These are phyloP conservation scores for Catocala nupta DNA, from an alignment of 2,888 invertebrate genomes.

Conservation along the genomic window DNA sequence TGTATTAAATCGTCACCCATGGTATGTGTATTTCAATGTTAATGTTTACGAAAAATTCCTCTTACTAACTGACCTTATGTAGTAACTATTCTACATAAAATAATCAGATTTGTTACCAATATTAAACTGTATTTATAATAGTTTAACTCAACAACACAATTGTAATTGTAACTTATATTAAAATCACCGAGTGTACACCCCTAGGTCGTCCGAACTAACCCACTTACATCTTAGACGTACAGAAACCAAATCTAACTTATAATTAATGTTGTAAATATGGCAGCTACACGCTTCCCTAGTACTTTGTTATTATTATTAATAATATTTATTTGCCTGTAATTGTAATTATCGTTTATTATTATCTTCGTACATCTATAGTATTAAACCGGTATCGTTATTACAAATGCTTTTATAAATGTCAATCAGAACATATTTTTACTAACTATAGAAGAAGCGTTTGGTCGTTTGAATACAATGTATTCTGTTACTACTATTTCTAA, in stretches of 20 bases:
- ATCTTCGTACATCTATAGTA: conserved; percentile 37
- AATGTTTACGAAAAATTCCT: conserved; percentile 25
- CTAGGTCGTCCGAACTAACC: too few relatives aligned
- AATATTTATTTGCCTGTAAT: conserved; percentile 48
- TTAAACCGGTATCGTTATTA: conserved; percentile 41
- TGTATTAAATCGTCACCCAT: neutral
- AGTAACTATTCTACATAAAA: conserved; percentile 24
- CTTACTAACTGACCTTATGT: conserved; percentile 37
- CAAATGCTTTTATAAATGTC: conserved; percentile 21
- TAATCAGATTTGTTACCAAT: conserved; percentile 48
- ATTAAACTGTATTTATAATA: conserved; percentile 16
- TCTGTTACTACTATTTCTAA: conserved; percentile 22
- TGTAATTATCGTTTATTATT: conserved; percentile 38
- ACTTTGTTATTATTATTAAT: conserved; percentile 52
- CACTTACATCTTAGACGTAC: conserved; percentile 15
- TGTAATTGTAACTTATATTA: conserved; percentile 12
- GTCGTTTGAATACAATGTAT: conserved; percentile 50
- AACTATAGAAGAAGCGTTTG: conserved; percentile 19
- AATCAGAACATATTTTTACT: conserved; percentile 29
- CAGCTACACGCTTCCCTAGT: conserved; percentile 61
- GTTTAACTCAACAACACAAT: conserved; percentile 1
- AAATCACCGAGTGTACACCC: too few relatives aligned
- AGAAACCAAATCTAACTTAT: conserved; percentile 60
- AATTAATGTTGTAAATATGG: conserved; percentile 71
- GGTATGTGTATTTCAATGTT: conserved; percentile 1